phyloP scores from a whole-genome alignment of 2,113 vertebrate genomes.

The Melanostigma gelatinosum region DNA sequence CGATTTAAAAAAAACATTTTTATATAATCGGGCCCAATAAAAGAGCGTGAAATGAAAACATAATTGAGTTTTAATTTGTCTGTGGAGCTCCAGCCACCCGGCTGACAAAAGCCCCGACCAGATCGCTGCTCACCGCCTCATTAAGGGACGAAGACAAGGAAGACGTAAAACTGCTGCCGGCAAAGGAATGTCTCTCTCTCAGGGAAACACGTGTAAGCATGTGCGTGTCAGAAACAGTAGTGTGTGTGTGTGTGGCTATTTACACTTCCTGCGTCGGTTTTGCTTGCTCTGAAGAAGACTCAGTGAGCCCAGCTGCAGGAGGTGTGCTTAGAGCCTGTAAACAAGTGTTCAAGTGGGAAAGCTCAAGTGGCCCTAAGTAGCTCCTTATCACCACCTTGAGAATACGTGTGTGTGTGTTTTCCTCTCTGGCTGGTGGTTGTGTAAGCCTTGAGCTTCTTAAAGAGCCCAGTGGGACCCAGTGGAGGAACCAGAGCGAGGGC shows the following conservation, averaged over 20 bases:
- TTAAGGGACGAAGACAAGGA: conserved; percentile 58
- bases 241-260: conserved; percentile 16
- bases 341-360: conserved; percentile 64
- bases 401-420: conserved; percentile 10
- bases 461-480: conserved; percentile 53
- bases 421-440: conserved; percentile 42
- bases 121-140: conserved; percentile 60
- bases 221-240: background rate
- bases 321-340: conserved; percentile 57
- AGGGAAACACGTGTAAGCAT: background rate
- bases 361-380: conserved; percentile 70
- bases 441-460: conserved; percentile 58
- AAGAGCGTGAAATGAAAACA: conserved; percentile 82
- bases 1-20: background rate
- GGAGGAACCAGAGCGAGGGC: conserved; percentile 42
- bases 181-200: conserved; percentile 21
- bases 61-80: conserved; percentile 83
- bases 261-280: conserved; percentile 8
- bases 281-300: conserved; percentile 44
- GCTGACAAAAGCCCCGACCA: conserved; percentile 58
- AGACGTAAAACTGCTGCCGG: conserved; percentile 38
- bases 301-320: conserved; percentile 31
- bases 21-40: conserved; percentile 68
- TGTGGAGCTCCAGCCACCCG: conserved; percentile 63
- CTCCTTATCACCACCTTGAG: conserved; percentile 62